phyloP scores from a whole-genome alignment of 2,113 vertebrate genomes.

The Sialia sialis region DNA sequence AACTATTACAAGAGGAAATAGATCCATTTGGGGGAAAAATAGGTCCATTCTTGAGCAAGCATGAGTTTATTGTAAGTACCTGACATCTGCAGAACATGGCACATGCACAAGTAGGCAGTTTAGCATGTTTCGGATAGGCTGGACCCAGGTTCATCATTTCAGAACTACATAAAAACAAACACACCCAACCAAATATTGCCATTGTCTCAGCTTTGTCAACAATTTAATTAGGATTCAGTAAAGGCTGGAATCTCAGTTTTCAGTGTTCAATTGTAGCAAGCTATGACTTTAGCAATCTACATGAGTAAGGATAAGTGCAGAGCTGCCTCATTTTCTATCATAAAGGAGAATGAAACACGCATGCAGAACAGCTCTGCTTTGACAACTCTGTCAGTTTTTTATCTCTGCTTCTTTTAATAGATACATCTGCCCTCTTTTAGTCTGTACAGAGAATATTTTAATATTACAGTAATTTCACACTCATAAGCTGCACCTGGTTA shows the following conservation, averaged over 20 bases:
- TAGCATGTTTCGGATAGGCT: neutral
- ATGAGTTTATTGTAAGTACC: neutral
- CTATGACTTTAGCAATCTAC: neutral
- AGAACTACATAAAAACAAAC: neutral
- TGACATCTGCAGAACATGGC: neutral
- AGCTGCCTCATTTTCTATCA: neutral
- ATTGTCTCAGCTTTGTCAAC: neutral
- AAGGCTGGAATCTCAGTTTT: neutral
- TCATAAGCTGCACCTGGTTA: no score
- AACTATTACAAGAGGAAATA: neutral
- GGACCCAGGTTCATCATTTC: neutral
- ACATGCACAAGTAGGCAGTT: neutral
- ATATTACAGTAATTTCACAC: no score
- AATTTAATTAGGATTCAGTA: neutral
- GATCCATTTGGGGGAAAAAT: neutral
- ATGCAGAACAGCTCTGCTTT: neutral
- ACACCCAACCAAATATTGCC: neutral
- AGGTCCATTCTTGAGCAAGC: neutral
- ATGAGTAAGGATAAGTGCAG: neutral
- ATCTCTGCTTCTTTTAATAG: constrained; percentile 21
- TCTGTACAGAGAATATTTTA: neutral
- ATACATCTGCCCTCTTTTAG: neutral
- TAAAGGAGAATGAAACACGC: neutral
- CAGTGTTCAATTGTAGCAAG: neutral
- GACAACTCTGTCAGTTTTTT: neutral